Percentiles rank a stretch among this genome's conserved stretches.
Evolutionary conservation across 2,888 invertebrate genomes (phyloP).

Genomic region (Cheilosia variabilis): DNA sequence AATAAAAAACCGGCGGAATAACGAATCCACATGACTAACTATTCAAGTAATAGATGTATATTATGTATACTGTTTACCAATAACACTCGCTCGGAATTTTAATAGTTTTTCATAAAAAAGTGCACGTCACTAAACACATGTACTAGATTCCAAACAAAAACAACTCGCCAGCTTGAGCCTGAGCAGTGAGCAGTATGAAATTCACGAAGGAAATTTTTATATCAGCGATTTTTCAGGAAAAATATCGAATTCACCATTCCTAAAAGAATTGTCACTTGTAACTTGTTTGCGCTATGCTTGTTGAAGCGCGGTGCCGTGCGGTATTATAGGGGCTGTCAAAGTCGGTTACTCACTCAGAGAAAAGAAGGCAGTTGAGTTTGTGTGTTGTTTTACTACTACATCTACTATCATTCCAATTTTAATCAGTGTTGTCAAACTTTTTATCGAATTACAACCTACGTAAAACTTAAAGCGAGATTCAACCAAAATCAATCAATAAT

Average conservation of each 20-base stretch:
- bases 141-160: background rate
- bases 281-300: background rate
- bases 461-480: constrained; percentile 17
- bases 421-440: constrained; percentile 62
- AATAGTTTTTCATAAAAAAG: background rate
- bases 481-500: constrained; percentile 51
- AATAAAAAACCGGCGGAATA: constrained; percentile 15
- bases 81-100: background rate
- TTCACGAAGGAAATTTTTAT: background rate
- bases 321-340: constrained; percentile 5
- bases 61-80: background rate
- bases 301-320: background rate
- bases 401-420: background rate
- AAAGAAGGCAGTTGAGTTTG: background rate
- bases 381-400: constrained; percentile 16
- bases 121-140: background rate
- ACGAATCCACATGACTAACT: background rate
- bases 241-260: constrained; percentile 5
- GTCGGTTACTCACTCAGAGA: background rate
- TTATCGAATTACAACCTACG: constrained; percentile 31
- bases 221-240: background rate
- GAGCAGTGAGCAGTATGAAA: no score
- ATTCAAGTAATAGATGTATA: background rate
- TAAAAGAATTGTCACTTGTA: background rate
- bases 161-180: background rate